Evolutionary conservation across 2,113 vertebrate species (phyloP).

Genomic region (Ciconia boyciana): DNA sequence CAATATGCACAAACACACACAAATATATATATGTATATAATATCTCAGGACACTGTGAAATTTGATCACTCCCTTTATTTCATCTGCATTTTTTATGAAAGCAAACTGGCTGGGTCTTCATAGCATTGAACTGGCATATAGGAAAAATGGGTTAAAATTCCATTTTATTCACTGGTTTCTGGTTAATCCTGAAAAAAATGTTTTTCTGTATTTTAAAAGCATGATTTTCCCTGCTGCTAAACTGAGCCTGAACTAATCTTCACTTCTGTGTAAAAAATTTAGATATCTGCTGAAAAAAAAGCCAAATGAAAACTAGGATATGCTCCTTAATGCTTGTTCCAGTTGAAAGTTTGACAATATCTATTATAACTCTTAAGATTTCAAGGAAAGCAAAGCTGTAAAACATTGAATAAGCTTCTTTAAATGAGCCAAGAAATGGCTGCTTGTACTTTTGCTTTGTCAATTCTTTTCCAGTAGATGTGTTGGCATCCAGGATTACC

Average conservation of each 20-base stretch:
- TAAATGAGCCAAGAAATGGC: not conserved
- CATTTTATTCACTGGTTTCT: not conserved
- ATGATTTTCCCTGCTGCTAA: not conserved
- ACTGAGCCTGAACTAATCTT: not conserved
- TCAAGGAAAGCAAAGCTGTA: not conserved
- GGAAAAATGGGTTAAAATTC: not conserved
- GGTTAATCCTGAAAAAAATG: not conserved
- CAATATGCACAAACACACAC: not conserved
- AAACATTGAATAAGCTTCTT: not conserved
- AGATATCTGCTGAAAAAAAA: not conserved
- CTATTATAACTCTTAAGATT: not conserved
- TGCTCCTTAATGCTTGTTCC: not conserved
- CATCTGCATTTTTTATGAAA: not conserved
- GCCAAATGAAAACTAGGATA: not conserved
- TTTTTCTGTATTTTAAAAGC: not conserved
- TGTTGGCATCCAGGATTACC: not conserved
- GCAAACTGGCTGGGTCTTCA: not conserved
- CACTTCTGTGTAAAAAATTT: not conserved
- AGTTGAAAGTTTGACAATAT: not conserved
- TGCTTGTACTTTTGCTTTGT: not conserved
- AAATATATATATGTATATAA: not conserved
- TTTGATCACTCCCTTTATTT: not conserved
- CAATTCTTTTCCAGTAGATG: not conserved
- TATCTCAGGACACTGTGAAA: not conserved
- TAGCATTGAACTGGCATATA: not conserved